Evolutionary conservation across 1,140 invertebrate genomes (phyloP).

Genomic region (Brachionus calyciflorus): DNA sequence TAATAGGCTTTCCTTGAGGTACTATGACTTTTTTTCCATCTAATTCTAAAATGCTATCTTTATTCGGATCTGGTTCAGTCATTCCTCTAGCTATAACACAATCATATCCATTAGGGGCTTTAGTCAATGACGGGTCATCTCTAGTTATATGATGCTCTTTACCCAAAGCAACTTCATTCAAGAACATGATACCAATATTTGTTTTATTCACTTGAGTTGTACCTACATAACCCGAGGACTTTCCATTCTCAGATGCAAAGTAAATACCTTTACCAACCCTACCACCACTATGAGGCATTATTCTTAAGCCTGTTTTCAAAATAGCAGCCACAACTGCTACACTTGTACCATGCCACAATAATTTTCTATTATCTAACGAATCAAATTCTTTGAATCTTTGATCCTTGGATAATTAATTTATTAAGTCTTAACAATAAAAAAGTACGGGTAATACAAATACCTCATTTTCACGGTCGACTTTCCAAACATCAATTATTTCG

Average conservation of each 20-base stretch:
- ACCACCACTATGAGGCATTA: slow-evolving; percentile 64
- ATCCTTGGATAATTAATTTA: neutral
- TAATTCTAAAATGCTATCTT: slow-evolving; percentile 53
- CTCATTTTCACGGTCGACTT: slow-evolving; percentile 57
- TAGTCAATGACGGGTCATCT: slow-evolving; percentile 54
- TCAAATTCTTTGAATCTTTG: slow-evolving; percentile 55
- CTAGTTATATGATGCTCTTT: slow-evolving; percentile 57
- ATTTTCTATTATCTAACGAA: slow-evolving; percentile 56
- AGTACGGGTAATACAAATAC: too few species aligned
- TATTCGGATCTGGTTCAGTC: slow-evolving; percentile 60
- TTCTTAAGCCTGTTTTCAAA: slow-evolving; percentile 61
- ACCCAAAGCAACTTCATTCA: slow-evolving; percentile 61
- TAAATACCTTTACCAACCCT: slow-evolving; percentile 63
- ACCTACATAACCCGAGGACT: slow-evolving; percentile 54
- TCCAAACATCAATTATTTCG: slow-evolving; percentile 59
- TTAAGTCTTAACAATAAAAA: neutral
- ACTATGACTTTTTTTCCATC: slow-evolving; percentile 58
- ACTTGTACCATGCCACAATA: slow-evolving; percentile 63
- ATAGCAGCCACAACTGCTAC: slow-evolving; percentile 64
- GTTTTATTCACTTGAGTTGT: slow-evolving; percentile 1
- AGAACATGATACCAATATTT: slow-evolving; percentile 47
- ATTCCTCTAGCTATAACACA: slow-evolving; percentile 60
- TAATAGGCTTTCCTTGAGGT: slow-evolving; percentile 58
- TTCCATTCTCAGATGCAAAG: slow-evolving; percentile 61
- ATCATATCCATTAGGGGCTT: slow-evolving; percentile 59